Percentiles rank a stretch among this genome's conserved stretches.
phyloP scores from a whole-genome alignment of 2,797 vertebrate genomes.

The Novumbra hubbsi region DNA sequence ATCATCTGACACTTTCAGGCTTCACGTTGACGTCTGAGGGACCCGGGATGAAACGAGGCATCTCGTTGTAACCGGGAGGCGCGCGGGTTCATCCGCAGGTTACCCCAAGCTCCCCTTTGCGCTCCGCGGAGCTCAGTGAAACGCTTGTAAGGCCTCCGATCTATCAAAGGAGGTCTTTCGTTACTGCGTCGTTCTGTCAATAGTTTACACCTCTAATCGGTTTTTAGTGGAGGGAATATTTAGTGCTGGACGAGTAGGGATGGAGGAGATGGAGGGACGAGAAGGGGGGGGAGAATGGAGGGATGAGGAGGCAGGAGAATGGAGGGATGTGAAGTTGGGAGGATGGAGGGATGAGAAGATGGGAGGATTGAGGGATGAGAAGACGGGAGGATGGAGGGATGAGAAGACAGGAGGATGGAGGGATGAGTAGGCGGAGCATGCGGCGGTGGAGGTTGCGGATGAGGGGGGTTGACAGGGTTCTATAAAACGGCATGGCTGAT shows the following conservation, averaged over 20 bases:
- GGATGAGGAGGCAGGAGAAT: no score
- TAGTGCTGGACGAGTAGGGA: no score
- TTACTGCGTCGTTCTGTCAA: neutral
- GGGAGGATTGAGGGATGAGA: neutral
- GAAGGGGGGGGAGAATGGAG: no score
- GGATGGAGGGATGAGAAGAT: neutral
- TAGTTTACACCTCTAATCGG: slow-evolving; percentile 3
- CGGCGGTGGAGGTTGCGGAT: neutral
- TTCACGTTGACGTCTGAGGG: slow-evolving; percentile 29
- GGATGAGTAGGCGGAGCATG: neutral
- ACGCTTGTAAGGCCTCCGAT: slow-evolving; percentile 3
- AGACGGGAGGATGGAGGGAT: neutral
- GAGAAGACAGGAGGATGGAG: neutral
- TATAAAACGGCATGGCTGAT: slow-evolving; percentile 20
- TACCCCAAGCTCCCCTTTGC: slow-evolving; percentile 5
- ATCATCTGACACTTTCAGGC: neutral
- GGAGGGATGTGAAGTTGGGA: neutral
- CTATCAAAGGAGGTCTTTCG: neutral
- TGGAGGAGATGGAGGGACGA: no score
- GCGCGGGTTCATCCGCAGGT: slow-evolving; percentile 11
- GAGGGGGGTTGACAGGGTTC: slow-evolving; percentile 30
- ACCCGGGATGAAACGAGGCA: slow-evolving; percentile 30
- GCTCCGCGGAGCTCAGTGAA: neutral
- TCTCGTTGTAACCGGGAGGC: slow-evolving; percentile 22
- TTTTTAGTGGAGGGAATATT: slow-evolving; percentile 17